Percentiles rank a stretch among this genome's conserved stretches.
phyloP scores from a whole-genome alignment of 2,888 invertebrate genomes.

The Aleiodes alternator region DNA sequence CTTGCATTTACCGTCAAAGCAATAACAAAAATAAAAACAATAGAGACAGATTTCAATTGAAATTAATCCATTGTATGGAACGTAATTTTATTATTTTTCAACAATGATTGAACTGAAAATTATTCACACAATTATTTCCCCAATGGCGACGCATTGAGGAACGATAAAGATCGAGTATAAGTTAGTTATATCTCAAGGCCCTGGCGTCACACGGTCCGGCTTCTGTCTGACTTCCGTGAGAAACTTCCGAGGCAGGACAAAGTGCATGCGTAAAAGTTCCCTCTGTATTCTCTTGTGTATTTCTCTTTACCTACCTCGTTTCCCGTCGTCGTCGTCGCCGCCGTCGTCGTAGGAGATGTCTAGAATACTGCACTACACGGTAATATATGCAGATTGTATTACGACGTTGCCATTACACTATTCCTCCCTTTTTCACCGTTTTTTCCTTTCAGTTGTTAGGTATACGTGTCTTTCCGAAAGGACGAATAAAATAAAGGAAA shows the following conservation, averaged over 20 bases:
- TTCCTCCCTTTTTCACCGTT: constrained; percentile 43
- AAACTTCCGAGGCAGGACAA: constrained; percentile 64
- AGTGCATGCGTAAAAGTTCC: constrained; percentile 50
- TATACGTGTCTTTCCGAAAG: constrained; percentile 3
- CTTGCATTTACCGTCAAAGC: not conserved
- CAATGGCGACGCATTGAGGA: constrained; percentile 44
- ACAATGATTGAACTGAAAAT: constrained; percentile 2
- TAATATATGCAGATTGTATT: constrained; percentile 73
- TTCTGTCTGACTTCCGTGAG: constrained; percentile 69
- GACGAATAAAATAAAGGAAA: not conserved
- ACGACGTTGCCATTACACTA: constrained; percentile 66
- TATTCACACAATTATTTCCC: constrained; percentile 32
- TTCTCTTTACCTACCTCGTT: constrained; percentile 36
- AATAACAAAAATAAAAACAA: not conserved
- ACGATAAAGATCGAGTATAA: constrained; percentile 35
- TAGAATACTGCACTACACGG: constrained; percentile 40
- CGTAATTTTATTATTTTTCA: no score
- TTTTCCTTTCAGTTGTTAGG: constrained; percentile 12
- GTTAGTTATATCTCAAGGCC: constrained; percentile 42
- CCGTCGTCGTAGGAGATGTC: constrained; percentile 33
- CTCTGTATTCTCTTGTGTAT: constrained; percentile 23
- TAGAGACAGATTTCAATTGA: not conserved
- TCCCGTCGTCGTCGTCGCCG: constrained; percentile 31
- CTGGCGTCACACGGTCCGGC: constrained; percentile 50
- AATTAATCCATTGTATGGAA: not conserved